Conservation (phyloP, 2,888 invertebrate genomes). For the Cremastinae sp. region DNA sequence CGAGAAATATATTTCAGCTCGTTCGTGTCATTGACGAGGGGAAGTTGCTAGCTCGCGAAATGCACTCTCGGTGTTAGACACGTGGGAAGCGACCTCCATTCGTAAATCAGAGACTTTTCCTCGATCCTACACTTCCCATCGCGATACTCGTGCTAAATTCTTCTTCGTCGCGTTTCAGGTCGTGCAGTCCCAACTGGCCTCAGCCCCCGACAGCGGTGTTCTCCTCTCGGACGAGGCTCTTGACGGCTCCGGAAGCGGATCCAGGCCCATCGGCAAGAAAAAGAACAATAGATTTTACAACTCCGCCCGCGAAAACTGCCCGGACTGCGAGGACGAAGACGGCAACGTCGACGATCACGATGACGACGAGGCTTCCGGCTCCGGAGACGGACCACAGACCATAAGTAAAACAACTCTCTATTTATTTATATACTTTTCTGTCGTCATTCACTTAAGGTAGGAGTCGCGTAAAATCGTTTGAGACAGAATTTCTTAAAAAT, state of each 20-base stretch:
- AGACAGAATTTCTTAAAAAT: no score
- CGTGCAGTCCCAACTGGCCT: slow-evolving; percentile 76
- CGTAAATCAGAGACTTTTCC: slow-evolving; percentile 52
- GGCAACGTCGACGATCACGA: slow-evolving; percentile 65
- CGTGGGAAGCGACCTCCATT: slow-evolving; percentile 61
- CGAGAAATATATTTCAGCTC: slow-evolving; percentile 41
- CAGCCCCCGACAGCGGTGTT: slow-evolving; percentile 75
- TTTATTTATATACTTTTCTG: background rate
- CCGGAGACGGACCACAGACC: slow-evolving; percentile 73
- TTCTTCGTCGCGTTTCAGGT: slow-evolving; percentile 67
- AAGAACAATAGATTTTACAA: slow-evolving; percentile 60
- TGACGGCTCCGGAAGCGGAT: slow-evolving; percentile 78
- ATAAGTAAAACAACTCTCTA: slow-evolving; percentile 63
- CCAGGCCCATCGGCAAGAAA: slow-evolving; percentile 69
- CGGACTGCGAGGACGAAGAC: slow-evolving; percentile 62
- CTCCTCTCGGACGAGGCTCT: slow-evolving; percentile 76
- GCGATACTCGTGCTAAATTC: slow-evolving; percentile 1
- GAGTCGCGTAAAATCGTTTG: no score
- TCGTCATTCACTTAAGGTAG: background rate
- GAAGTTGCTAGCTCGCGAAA: slow-evolving; percentile 40
- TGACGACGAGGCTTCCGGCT: slow-evolving; percentile 74
- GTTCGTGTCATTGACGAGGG: slow-evolving; percentile 62
- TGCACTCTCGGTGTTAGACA: slow-evolving; percentile 13
- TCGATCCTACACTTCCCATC: background rate
- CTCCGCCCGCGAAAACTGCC: slow-evolving; percentile 68